Evolutionary conservation across 2,113 vertebrate species (phyloP).

Genomic region (Esox niger): DNA sequence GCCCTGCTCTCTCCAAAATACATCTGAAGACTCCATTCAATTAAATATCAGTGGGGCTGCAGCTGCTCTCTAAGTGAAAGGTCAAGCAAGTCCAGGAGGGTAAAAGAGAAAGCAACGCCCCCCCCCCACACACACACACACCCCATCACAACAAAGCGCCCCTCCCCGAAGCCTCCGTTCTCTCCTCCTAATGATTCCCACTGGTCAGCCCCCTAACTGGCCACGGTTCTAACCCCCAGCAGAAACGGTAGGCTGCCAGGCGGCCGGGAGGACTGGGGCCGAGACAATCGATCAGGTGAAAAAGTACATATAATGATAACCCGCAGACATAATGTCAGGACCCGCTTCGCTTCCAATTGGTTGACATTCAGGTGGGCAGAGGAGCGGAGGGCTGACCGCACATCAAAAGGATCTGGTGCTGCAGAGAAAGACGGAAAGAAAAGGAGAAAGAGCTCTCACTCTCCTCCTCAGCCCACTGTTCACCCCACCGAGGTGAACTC

Average conservation of each 20-base stretch:
- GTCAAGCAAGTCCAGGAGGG: constrained; percentile 88
- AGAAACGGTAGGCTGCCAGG: constrained; percentile 72
- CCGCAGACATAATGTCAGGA: constrained; percentile 87
- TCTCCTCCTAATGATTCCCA: constrained; percentile 87
- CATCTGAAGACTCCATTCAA: constrained; percentile 92
- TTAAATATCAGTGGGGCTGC: constrained; percentile 92
- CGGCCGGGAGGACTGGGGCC: constrained; percentile 64
- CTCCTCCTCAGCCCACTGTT: constrained; percentile 55
- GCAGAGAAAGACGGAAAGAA: too few species aligned
- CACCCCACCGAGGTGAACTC: constrained; percentile 65
- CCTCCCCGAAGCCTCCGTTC: constrained; percentile 62
- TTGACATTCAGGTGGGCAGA: constrained; percentile 10
- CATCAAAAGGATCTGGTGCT: constrained; percentile 72
- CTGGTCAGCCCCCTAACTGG: constrained; percentile 90
- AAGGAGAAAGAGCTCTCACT: too few species aligned
- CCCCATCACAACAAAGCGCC: constrained; percentile 67
- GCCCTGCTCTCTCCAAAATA: constrained; percentile 74
- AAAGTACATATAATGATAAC: constrained; percentile 88
- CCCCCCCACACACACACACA: constrained; percentile 34
- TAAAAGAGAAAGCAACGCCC: constrained; percentile 74
- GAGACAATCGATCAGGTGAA: constrained; percentile 81
- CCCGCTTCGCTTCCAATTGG: constrained; percentile 28
- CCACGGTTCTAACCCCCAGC: constrained; percentile 85
- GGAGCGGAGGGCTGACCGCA: constrained; percentile 60
- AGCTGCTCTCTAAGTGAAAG: constrained; percentile 95